Evolutionary conservation across 2,113 vertebrate species (phyloP).

Genomic region (Engystomops pustulosus): DNA sequence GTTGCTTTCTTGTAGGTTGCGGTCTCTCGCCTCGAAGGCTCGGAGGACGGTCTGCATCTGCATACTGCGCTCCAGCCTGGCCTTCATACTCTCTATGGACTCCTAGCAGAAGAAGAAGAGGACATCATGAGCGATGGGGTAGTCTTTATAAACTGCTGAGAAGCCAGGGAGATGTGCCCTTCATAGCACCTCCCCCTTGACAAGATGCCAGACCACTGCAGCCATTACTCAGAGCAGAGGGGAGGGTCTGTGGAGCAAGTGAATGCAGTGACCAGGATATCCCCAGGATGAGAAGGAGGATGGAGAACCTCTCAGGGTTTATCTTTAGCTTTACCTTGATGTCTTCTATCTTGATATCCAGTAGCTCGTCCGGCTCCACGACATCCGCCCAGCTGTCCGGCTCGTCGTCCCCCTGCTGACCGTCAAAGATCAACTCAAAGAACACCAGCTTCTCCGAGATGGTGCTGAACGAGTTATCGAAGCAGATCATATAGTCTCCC

Average conservation of each 20-base stretch:
- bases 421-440: slow-evolving; percentile 87
- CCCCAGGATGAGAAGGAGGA: no score
- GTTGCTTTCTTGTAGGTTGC: slow-evolving; percentile 87
- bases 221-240: no score
- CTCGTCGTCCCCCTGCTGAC: slow-evolving; percentile 71
- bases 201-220: no score
- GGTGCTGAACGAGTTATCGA: slow-evolving; percentile 90
- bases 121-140: no score
- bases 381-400: slow-evolving; percentile 80
- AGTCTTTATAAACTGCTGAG: no score
- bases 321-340: slow-evolving; percentile 75
- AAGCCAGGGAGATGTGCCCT: no score
- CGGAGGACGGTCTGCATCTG: slow-evolving; percentile 84
- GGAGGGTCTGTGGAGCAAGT: no score
- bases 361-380: slow-evolving; percentile 79
- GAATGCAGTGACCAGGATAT: no score
- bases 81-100: slow-evolving; percentile 82
- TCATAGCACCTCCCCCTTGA: no score
- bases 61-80: slow-evolving; percentile 81
- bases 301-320: background rate
- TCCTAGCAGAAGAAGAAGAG: slow-evolving; percentile 71
- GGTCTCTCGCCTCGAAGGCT: slow-evolving; percentile 85
- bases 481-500: slow-evolving; percentile 90
- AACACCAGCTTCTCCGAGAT: slow-evolving; percentile 92
- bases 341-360: slow-evolving; percentile 90